Conservation (phyloP, 2,113 vertebrate genomes). For the Corythornis cristatus region DNA sequence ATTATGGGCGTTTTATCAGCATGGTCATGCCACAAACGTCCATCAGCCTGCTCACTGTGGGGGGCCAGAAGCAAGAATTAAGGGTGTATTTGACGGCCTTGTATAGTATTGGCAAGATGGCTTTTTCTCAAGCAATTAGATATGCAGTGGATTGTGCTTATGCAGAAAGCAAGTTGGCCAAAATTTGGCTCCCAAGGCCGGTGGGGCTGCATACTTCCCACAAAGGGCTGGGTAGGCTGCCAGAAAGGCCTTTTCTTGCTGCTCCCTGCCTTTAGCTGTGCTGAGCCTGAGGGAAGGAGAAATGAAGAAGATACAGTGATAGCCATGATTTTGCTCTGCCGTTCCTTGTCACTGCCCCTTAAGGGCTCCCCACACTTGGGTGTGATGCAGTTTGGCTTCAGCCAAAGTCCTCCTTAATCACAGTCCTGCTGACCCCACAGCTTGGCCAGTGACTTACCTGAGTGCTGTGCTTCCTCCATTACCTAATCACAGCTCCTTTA, state of each 20-base stretch:
- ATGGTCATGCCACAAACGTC: fast-evolving
- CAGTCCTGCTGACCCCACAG: background rate
- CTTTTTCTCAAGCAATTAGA: background rate
- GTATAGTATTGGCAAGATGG: background rate
- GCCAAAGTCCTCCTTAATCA: background rate
- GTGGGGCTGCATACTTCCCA: background rate
- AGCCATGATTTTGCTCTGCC: background rate
- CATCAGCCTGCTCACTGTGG: background rate
- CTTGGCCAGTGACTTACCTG: background rate
- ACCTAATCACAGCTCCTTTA: background rate
- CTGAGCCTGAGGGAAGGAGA: background rate
- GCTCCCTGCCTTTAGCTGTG: background rate
- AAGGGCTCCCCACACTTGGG: background rate
- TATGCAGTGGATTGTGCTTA: background rate
- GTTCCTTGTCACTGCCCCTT: background rate
- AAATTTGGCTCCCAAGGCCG: background rate
- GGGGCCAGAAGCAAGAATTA: background rate
- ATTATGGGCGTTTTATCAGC: background rate
- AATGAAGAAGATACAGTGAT: background rate
- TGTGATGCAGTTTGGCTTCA: background rate
- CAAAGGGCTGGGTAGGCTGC: background rate
- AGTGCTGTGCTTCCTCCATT: background rate
- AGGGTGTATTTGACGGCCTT: background rate
- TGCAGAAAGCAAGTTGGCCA: background rate
- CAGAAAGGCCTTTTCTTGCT: background rate